These are phyloP conservation scores for Coendou prehensilis DNA, from an alignment of 2,797 vertebrate genomes.

Conservation along the genomic window DNA sequence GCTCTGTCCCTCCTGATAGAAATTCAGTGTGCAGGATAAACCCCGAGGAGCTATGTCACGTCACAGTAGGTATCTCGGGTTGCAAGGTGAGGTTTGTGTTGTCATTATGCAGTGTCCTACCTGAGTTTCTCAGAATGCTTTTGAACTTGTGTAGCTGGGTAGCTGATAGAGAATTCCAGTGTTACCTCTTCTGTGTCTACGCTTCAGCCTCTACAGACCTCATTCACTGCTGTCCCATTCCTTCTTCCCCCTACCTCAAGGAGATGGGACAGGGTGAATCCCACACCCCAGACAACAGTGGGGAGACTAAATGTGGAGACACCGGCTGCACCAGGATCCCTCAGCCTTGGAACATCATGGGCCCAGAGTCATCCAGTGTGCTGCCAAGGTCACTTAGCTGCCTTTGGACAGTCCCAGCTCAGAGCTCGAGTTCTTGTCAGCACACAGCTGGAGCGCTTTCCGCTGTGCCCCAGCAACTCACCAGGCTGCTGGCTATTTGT, in stretches of 20 bases:
- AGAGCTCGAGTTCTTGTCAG: not conserved
- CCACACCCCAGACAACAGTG: not conserved
- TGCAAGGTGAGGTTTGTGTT: not conserved
- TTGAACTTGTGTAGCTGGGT: not conserved
- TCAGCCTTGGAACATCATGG: not conserved
- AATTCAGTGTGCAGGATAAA: not conserved
- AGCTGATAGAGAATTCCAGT: not conserved
- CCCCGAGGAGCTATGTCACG: not conserved
- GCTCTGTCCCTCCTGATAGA: not conserved
- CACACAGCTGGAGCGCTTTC: not conserved
- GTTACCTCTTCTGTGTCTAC: not conserved
- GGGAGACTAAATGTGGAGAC: not conserved
- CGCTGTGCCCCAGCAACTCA: not conserved
- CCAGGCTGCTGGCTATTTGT: not conserved
- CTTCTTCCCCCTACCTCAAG: rapidly evolving
- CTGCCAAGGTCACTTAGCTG: not conserved
- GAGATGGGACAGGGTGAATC: not conserved
- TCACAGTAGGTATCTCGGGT: not conserved
- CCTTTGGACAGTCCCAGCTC: too few species aligned
- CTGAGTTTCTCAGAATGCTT: not conserved
- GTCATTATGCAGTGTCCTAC: not conserved
- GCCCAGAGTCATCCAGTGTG: not conserved
- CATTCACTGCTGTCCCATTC: not conserved
- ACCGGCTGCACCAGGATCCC: not conserved
- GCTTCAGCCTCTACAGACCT: not conserved